phyloP scores from a whole-genome alignment of 2,113 vertebrate species.

The Myiozetetes cayanensis region DNA sequence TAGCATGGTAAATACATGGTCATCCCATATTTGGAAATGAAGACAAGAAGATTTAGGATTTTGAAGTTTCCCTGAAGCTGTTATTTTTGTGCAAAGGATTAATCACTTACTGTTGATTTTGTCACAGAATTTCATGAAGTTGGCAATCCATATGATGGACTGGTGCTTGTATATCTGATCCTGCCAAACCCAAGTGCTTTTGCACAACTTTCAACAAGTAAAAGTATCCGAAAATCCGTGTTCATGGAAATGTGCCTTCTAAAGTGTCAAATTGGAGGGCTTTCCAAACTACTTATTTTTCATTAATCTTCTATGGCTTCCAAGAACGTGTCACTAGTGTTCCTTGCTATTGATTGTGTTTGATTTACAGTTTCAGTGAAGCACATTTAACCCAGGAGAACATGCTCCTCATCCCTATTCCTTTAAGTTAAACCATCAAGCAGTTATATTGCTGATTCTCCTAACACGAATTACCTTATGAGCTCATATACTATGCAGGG shows the following conservation, averaged over 20 bases:
- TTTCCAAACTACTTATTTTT: not conserved
- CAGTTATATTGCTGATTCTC: not conserved
- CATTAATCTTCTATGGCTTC: not conserved
- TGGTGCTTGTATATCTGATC: not conserved
- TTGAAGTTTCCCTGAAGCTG: not conserved
- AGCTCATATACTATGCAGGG: not conserved
- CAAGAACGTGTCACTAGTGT: not conserved
- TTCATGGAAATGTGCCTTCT: not conserved
- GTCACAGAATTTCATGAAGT: not conserved
- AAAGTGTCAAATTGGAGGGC: not conserved
- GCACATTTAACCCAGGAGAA: not conserved
- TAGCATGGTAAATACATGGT: not conserved
- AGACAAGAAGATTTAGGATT: not conserved
- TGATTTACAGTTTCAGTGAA: not conserved
- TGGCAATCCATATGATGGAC: not conserved
- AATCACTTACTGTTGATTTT: not conserved
- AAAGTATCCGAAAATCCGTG: not conserved
- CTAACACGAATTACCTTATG: not conserved
- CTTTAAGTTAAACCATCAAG: not conserved
- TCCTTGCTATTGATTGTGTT: conserved; percentile 12
- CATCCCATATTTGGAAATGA: not conserved
- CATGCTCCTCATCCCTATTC: not conserved
- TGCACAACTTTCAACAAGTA: not conserved
- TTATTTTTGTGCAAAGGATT: not conserved
- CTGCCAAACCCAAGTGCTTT: not conserved